Base-by-base conservation (phyloP, 2,888 invertebrate species). In the Callyntrura guangdongensis region DNA sequence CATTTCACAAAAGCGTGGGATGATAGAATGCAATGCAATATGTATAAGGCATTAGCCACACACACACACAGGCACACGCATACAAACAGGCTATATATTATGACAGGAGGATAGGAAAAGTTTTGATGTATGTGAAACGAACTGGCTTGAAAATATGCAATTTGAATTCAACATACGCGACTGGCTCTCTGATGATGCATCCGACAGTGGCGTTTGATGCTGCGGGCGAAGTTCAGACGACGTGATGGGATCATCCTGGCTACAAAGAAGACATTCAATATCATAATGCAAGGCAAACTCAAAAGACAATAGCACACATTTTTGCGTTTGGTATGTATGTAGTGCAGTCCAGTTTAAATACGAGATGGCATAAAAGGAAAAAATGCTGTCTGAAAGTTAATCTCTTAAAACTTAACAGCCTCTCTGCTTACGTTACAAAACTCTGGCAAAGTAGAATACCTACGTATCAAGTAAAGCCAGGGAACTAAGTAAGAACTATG, bases 111-210 rank as follows among this genome's bases (percentile, higher is more conserved):
- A 56, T 36, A 74, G 74, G 20, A 36, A 22, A 64, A 25, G n/a
- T 53, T 53, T 53, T 59, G 81, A 85, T 47, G 47, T 72, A 72
- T 69, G 20, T 22, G 49, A 69, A 22, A 25, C 6, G 45, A 59
- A 56, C 17, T 45, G 45, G 12, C 14, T 2, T 14, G 27, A 49
- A 61, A 83, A 83, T 83, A 14, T 83, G 84, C 69, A 69, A 69
- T 69, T 77, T 77, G 77, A 77, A 77, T 77, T 77, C 77, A 84
- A 49, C 53, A 69, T 84, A 53, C 84, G 69, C 69, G 84, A 84
- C 67, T 67, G 49, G 77, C n/a, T 20, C n/a, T 20, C 53, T 22
- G 36, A 36, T 36, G 53, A 14, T 84, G 69, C 69, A 84, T 84
- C 47, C 84, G 69, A 69, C 67, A 49, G 61, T 74, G 49, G 12